These are phyloP conservation scores for Ylistrum balloti DNA, from an alignment of 1,140 invertebrate genomes.

Conservation along the genomic window DNA sequence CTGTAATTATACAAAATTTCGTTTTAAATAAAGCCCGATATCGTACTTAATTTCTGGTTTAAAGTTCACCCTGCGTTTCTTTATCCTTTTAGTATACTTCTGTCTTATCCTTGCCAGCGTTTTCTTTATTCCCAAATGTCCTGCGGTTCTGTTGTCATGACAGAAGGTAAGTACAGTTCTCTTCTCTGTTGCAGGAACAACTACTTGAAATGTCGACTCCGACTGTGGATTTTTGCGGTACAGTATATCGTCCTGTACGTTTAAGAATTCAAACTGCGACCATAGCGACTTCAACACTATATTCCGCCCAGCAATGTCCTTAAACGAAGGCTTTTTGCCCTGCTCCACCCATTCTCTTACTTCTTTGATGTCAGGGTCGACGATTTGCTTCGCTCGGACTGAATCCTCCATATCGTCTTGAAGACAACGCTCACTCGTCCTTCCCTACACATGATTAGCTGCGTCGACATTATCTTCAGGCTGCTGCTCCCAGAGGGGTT, in stretches of 20 bases:
- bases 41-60: no score
- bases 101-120: slow-evolving; percentile 49
- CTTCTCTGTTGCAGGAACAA: neutral
- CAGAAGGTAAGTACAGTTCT: slow-evolving; percentile 26
- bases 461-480: neutral
- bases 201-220: slow-evolving; percentile 35
- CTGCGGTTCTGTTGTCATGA: slow-evolving; percentile 48
- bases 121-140: no score
- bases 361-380: slow-evolving; percentile 10
- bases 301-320: slow-evolving; percentile 42
- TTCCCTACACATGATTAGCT: neutral
- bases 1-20: no score
- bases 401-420: neutral
- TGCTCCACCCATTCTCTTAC: slow-evolving; percentile 2
- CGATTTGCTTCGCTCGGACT: neutral
- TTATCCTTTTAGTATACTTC: no score
- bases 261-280: slow-evolving; percentile 19
- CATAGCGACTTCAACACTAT: slow-evolving; percentile 43
- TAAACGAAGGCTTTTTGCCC: no score
- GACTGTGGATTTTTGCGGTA: neutral
- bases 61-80: no score
- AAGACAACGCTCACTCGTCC: neutral
- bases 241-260: slow-evolving; percentile 8
- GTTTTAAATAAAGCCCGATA: no score
- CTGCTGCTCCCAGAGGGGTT: neutral